Evolutionary conservation across 2,113 vertebrate genomes (phyloP).

Genomic region (Phodopus roborovskii): DNA sequence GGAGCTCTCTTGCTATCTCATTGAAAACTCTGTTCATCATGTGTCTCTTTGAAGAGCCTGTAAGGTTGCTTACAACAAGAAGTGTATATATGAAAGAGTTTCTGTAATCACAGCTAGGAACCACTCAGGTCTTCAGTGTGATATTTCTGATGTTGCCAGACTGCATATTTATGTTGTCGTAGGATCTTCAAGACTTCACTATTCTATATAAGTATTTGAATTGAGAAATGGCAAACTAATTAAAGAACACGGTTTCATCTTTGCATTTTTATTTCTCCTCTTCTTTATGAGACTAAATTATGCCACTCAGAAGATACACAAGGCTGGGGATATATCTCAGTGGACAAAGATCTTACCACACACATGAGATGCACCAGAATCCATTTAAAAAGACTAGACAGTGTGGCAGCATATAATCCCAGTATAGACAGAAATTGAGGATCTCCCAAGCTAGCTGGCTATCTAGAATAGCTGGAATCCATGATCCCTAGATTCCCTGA

Average conservation of each 20-base stretch:
- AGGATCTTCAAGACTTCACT: not conserved
- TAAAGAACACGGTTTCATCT: not conserved
- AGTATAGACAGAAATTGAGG: not conserved
- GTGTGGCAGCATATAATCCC: no score
- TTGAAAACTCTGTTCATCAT: not conserved
- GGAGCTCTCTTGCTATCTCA: not conserved
- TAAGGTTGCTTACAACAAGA: not conserved
- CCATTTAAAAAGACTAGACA: not conserved
- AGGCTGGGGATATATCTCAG: not conserved
- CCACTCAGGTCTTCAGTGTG: not conserved
- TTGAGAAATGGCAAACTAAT: no score
- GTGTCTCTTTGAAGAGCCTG: fast-evolving
- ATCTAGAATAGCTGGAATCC: not conserved
- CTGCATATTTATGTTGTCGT: not conserved
- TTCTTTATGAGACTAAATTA: not conserved
- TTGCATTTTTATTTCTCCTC: not conserved
- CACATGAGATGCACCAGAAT: not conserved
- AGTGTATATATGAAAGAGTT: fast-evolving
- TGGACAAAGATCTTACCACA: not conserved
- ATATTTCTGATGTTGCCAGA: not conserved
- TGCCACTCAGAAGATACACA: not conserved
- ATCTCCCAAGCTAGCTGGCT: not conserved
- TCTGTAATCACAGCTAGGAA: not conserved
- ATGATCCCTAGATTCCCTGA: not conserved
- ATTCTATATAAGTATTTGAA: not conserved